Evolutionary conservation across 30 jellyfish, hydroid and myxozoan genomes (phyloP), one percentile per base, ranked within the genome.

Genomic region (Phacellophora camtschatica): DNA sequence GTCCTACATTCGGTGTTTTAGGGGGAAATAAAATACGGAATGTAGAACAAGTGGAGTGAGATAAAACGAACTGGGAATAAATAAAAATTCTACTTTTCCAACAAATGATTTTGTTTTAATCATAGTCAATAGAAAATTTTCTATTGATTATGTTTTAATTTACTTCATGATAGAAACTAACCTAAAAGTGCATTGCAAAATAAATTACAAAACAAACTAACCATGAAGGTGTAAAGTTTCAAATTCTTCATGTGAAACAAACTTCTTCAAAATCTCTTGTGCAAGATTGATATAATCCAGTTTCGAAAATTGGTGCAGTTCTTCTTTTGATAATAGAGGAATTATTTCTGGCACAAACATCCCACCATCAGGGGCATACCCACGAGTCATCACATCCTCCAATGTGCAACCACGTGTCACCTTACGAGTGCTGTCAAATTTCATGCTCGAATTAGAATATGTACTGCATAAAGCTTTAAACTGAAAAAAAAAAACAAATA

Each of bases 351-450:
- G 98, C 75, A 84, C 46, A 49, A 53, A 63, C 33, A 90, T 43
- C 35, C 98, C 95, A 23, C 95, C 95, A 84, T 90, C 96, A 4
- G 69, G 73, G 16, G 93, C 94, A 58, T 49, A 90, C 8, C 95
- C 95, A 30, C 33, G 55, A 18, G 63, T 39, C 53, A 90, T n/a
- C 6, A 95, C 74, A 45, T 90, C 95, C 66, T 83, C 74, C 61
- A 83, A 90, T 11, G 90, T 31, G 16, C 33, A 15, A n/a, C 80
- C 46, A 1, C 74, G 27, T 8, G 66, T 80, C 2, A 32, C 16
- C 12, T 91, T 87, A 2, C 88, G 89, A 11, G 97, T 89, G 45
- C 95, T 81, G 27, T 45, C 64, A 42, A 70, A 89, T 39, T 66
- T 55, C 92, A 83, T 89, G 34, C 3, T 76, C 13, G 19, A 11